Percentiles rank a stretch among this genome's conserved stretches.
phyloP scores from a whole-genome alignment of 2,888 invertebrate genomes.

The Griposia aprilina region DNA sequence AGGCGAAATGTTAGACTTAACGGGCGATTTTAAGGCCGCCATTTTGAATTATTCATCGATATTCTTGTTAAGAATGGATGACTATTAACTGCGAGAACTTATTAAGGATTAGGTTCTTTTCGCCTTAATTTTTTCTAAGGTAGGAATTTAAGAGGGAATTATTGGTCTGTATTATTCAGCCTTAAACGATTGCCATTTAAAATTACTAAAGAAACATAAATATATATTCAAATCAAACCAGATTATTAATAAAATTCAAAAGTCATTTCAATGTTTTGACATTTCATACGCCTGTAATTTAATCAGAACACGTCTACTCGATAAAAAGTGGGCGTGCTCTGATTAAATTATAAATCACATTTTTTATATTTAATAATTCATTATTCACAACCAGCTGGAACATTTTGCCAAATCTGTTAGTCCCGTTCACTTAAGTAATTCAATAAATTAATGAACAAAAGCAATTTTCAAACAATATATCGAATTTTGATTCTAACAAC shows the following conservation, averaged over 20 bases:
- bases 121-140: not conserved
- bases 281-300: conserved; percentile 6
- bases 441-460: not conserved
- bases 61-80: conserved; percentile 3
- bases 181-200: not conserved
- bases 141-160: not conserved
- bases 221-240: not conserved
- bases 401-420: not conserved
- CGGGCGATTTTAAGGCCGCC: conserved; percentile 11
- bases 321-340: not conserved
- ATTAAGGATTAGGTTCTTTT: not conserved
- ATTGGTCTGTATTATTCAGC: not conserved
- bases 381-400: not conserved
- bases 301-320: conserved; percentile 20
- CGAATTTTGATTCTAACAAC: conserved; percentile 8
- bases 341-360: too few relatives aligned
- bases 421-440: not conserved
- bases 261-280: not conserved
- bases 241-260: not conserved
- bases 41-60: conserved; percentile 47
- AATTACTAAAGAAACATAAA: not conserved
- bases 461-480: not conserved
- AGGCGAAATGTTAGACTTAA: not conserved
- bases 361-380: not conserved
- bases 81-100: not conserved